Base-by-base conservation (phyloP, 2,888 invertebrate genomes). In the Spatulosminthurus flaviceps region DNA sequence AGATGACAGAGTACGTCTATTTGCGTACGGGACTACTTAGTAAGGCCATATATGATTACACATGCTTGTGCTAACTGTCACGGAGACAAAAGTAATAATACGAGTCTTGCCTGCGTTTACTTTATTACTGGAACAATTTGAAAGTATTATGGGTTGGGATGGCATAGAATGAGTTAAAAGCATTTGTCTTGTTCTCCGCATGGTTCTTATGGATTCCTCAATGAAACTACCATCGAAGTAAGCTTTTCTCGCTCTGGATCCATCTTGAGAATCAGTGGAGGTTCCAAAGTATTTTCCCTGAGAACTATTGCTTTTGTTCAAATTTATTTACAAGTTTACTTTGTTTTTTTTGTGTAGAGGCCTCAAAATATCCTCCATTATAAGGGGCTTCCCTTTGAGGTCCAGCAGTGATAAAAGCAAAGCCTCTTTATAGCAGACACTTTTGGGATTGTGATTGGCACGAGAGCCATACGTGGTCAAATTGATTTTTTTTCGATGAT, bases 401-500 rank as follows among this genome's bases (percentile, higher is more conserved):
- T 51, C 16, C 51, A 51, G n/a, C n/a, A n/a, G 16, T 51, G 16
- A 51, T 51, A 51, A 51, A 51, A 51, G 51, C 51, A 51, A 51
- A 51, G 19, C 5, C 5, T 34, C 9, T 51, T 51, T 51, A 19
- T 51, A 51, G 2, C 16, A 51, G 19, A 51, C 19, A 51, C 51
- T 51, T n/a, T 51, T 64, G 24, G 2, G 64, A 64, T 64, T 64
- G 64, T 22, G 26, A 64, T 64, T 64, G 64, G 64, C 64, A 26
- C 16, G 64, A 22, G 11, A n/a, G 22, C 24, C 26, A 64, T 64
- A 26, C 24, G 64, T 24, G 64, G 26, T 64, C 64, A 64, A 64
- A 64, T 64, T 64, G 64, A 64, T 64, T 64, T 22, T 26, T 64
- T 22, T 24, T 24, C 26, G n/a, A n/a, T 64, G 64, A 64, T 64